phyloP scores from a whole-genome alignment of 2,888 invertebrate species.

The Epinotia bilunana region DNA sequence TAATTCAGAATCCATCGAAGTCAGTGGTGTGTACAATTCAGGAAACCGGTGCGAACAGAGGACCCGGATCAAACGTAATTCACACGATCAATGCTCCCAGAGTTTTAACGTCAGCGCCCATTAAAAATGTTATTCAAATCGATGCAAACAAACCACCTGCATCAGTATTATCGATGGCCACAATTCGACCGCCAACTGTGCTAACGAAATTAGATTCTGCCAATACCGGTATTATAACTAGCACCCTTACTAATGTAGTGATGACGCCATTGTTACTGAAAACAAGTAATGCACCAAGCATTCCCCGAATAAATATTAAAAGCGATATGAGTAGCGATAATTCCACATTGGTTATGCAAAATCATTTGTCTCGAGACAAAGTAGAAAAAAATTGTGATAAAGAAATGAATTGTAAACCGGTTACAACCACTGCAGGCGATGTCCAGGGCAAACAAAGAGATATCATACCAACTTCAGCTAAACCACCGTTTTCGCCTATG shows the following conservation, averaged over 20 bases:
- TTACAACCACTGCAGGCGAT: constrained; percentile 48
- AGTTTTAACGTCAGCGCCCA: constrained; percentile 65
- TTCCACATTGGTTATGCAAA: constrained; percentile 48
- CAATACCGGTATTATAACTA: constrained; percentile 61
- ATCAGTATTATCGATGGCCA: constrained; percentile 73
- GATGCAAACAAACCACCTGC: constrained; percentile 68
- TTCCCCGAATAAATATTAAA: constrained; percentile 64
- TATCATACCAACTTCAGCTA: constrained; percentile 45
- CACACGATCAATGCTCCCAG: constrained; percentile 72
- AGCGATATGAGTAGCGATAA: constrained; percentile 59
- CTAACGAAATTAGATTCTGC: constrained; percentile 68
- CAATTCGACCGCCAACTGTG: constrained; percentile 68
- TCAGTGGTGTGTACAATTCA: constrained; percentile 66
- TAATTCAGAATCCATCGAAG: constrained; percentile 71
- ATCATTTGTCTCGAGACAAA: constrained; percentile 49
- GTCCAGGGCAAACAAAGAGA: constrained; percentile 55
- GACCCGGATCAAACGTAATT: constrained; percentile 71
- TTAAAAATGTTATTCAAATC: constrained; percentile 69
- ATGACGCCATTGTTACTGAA: constrained; percentile 74
- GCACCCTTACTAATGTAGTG: constrained; percentile 67
- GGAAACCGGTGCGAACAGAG: constrained; percentile 65
- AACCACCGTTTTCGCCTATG: constrained; percentile 46
- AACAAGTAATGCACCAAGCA: constrained; percentile 58
- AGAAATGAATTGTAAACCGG: constrained; percentile 45
- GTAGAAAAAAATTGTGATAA: constrained; percentile 52